Evolutionary conservation across 2,113 vertebrate genomes (phyloP), one percentile per base, ranked within the genome.

Genomic region (Pycnonotus jocosus): DNA sequence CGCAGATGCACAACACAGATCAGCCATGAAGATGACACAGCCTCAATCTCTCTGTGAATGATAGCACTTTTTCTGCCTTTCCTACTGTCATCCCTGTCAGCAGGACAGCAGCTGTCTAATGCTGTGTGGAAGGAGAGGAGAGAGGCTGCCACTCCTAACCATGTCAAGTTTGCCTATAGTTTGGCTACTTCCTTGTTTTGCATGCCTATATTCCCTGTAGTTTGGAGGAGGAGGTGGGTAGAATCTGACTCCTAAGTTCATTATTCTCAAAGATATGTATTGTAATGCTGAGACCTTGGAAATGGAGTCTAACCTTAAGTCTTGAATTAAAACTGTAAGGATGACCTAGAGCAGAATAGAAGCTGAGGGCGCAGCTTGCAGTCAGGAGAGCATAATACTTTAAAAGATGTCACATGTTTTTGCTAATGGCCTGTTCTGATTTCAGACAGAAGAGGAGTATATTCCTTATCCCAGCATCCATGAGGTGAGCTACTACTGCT

Each of bases 401-500:
- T 25, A 14, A 61, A 81, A 47, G 54, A 25, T 93, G 17, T 28
- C 20, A 3, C 20, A 3, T 13, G 4, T 48, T 89, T 92, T 95
- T 95, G 71, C n/a, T 90, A 83, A 95, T 86, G 31, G 5, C 61
- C 30, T 92, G 10, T 91, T 95, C 53, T 93, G 33, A 38, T 97
- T 97, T 84, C 91, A 98, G 97, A 97, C 96, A 57, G 96, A 97
- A 94, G 97, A 96, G 79, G 96, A 96, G 48, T 97, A 97, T 53
- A 97, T 96, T 74, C 95, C 95, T 72, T 97, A 98, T 57, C 96
- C 97, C 28, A 97, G 97, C 79, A 98, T 98, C 56, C 97, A 98
- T 9, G 97, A 97, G 96, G 97, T 98, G 56, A 96, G 97, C 48
- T 61, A 66, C 20, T 51, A 50, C 51, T 84, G 30, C 56, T 83